phyloP scores from a whole-genome alignment of 2,113 vertebrate species.

The Sceloporus tristichus region DNA sequence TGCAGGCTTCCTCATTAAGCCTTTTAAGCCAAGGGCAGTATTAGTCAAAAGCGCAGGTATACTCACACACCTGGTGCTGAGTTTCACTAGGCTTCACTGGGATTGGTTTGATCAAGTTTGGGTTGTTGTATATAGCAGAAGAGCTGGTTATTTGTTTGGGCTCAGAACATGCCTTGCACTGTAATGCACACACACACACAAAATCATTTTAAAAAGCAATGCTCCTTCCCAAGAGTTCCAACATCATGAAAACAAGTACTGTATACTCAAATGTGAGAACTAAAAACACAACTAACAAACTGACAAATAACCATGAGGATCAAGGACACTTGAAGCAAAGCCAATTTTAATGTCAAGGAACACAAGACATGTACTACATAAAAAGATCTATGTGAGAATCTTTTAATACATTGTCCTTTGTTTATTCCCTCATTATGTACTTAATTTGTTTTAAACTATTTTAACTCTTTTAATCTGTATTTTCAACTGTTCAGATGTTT shows the following conservation, averaged over 20 bases:
- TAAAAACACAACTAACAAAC: conserved; percentile 23
- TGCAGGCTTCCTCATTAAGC: not conserved
- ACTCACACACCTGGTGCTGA: conserved; percentile 72
- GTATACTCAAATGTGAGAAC: not conserved
- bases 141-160: conserved; percentile 94
- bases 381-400: no score
- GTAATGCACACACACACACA: conserved; percentile 53
- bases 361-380: not conserved
- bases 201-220: not conserved
- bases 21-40: not conserved
- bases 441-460: no score
- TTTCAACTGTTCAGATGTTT: no score
- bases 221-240: not conserved
- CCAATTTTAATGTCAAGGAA: conserved; percentile 40
- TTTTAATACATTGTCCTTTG: no score
- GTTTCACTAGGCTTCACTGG: conserved; percentile 88
- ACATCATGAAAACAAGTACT: conserved; percentile 4
- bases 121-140: conserved; percentile 87
- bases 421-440: no score
- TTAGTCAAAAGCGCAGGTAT: not conserved
- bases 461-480: no score
- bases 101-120: conserved; percentile 95
- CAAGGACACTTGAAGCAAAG: conserved; percentile 6
- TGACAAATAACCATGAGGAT: conserved; percentile 13
- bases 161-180: conserved; percentile 89